phyloP scores from a whole-genome alignment of 2,113 vertebrate genomes.

The Gambusia affinis region DNA sequence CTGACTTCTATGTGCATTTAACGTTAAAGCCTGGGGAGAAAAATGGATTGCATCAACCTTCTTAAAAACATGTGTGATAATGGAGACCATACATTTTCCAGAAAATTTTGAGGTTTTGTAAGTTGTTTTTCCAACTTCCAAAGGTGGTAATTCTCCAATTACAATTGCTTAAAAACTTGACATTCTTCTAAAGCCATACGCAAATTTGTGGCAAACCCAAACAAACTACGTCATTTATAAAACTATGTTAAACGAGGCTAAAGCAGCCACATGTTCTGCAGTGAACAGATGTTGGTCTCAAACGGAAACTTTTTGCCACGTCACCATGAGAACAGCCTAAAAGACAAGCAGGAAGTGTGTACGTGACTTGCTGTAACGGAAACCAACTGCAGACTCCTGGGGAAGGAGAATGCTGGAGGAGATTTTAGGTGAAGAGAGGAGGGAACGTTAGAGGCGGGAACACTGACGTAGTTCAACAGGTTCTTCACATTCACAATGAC shows the following conservation, averaged over 20 bases:
- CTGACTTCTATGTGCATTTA: background rate
- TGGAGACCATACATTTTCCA: background rate
- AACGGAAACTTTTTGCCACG: conserved; percentile 28
- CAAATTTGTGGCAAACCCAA: background rate
- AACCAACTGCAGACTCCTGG: conserved; percentile 17
- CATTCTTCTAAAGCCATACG: background rate
- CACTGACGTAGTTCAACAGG: background rate
- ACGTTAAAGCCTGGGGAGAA: background rate
- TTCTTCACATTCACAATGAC: background rate
- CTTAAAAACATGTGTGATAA: background rate
- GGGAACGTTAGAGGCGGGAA: background rate
- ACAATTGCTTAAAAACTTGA: background rate
- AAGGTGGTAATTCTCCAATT: too few species aligned
- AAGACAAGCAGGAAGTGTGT: conserved; percentile 48
- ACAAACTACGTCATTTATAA: background rate
- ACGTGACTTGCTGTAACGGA: conserved; percentile 44
- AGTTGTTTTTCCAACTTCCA: background rate
- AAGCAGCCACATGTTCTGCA: conserved; percentile 28
- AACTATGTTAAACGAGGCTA: background rate
- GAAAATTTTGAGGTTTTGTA: background rate
- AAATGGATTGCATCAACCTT: background rate
- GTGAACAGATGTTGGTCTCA: conserved; percentile 20
- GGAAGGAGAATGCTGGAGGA: background rate
- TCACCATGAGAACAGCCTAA: background rate
- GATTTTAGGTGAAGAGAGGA: background rate